Evolutionary conservation across 1,140 invertebrate species (phyloP).

Genomic region (Drosophila malerkotliana): DNA sequence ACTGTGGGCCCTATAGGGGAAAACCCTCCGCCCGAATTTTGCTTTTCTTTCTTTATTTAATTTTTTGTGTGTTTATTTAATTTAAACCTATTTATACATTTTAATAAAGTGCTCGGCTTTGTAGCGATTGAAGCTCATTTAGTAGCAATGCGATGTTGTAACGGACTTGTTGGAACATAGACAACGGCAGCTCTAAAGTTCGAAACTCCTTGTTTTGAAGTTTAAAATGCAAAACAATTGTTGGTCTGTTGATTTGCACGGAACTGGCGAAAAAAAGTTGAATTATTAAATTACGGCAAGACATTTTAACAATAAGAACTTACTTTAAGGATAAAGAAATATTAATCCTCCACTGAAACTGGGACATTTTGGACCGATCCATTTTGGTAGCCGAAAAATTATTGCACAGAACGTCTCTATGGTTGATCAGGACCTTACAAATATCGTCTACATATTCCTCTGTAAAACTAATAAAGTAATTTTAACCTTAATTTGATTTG

Average conservation of each 20-base stretch:
- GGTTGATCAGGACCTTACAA: constrained; percentile 76
- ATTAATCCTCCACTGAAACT: constrained; percentile 83
- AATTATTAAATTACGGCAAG: background rate
- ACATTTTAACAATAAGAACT: constrained; percentile 3
- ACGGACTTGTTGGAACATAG: constrained; percentile 79
- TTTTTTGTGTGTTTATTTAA: background rate
- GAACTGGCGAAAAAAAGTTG: constrained; percentile 30
- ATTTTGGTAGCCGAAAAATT: constrained; percentile 78
- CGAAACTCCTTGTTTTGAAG: constrained; percentile 64
- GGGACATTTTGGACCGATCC: constrained; percentile 67
- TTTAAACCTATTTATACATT: constrained; percentile 21
- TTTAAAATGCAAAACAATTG: constrained; percentile 79
- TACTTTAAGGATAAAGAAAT: constrained; percentile 73
- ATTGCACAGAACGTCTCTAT: constrained; percentile 71
- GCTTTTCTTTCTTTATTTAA: background rate
- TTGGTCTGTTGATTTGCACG: constrained; percentile 61
- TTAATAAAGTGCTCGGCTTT: constrained; percentile 71
- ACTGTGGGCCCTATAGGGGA: too few relatives aligned
- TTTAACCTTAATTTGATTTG: background rate
- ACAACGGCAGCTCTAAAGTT: constrained; percentile 76
- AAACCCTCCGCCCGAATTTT: too few relatives aligned
- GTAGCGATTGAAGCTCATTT: constrained; percentile 74
- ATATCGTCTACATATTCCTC: constrained; percentile 78
- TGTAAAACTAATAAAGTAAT: constrained; percentile 51
- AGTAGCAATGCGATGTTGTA: constrained; percentile 74